Percentiles rank a stretch among this genome's conserved stretches.
phyloP scores from a whole-genome alignment of 2,888 invertebrate species.

The Drosophila helvetica region DNA sequence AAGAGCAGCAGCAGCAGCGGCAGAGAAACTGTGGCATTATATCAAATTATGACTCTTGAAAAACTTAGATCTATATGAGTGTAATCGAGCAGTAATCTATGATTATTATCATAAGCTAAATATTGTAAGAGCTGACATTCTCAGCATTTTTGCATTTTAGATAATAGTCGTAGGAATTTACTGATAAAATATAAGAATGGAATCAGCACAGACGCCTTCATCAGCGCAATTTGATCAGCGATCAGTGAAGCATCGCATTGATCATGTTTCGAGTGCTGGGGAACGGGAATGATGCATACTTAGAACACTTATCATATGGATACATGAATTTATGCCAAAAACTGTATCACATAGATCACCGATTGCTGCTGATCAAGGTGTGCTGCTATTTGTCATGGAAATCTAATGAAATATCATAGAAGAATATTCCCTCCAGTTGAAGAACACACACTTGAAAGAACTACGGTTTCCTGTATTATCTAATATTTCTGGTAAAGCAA shows the following conservation, averaged over 20 bases:
- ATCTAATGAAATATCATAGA: neutral
- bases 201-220: no score
- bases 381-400: neutral
- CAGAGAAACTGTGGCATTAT: conserved; percentile 15
- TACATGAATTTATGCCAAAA: no score
- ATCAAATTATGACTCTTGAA: no score
- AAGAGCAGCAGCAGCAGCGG: conserved; percentile 23
- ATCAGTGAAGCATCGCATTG: no score
- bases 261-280: no score
- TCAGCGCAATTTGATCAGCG: no score
- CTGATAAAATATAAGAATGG: neutral
- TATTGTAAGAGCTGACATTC: neutral
- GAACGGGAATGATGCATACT: no score
- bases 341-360: no score
- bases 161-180: neutral
- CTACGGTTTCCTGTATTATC: neutral
- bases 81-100: neutral
- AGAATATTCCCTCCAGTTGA: neutral
- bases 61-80: neutral
- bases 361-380: no score
- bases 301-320: no score
- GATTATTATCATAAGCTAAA: neutral
- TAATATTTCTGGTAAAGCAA: neutral
- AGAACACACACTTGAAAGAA: neutral
- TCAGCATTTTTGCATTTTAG: no score